Percentiles rank a stretch among this genome's conserved stretches.
phyloP scores from a whole-genome alignment of 2,113 vertebrate species.

The Tetrax tetrax region DNA sequence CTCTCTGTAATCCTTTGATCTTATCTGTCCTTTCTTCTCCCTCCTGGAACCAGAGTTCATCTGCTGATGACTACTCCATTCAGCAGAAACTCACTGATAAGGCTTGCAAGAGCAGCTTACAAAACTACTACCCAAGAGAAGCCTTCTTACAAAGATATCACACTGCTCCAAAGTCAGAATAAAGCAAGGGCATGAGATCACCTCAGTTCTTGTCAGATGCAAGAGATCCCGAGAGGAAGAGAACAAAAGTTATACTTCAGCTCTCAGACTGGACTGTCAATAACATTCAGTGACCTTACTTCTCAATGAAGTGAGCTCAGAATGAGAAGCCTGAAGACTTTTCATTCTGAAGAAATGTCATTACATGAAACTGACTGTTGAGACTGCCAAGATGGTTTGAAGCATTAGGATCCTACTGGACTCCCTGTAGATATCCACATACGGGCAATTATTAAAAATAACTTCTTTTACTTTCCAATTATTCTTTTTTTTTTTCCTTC shows the following conservation, averaged over 20 bases:
- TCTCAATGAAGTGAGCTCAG: neutral
- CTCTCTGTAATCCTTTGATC: neutral
- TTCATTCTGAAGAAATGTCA: neutral
- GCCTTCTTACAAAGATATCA: neutral
- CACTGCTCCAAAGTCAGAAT: neutral
- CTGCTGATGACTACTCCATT: neutral
- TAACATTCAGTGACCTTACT: neutral
- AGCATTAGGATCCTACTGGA: neutral
- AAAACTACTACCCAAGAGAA: neutral
- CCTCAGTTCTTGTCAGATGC: neutral
- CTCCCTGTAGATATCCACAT: neutral
- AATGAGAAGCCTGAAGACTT: neutral
- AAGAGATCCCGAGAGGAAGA: neutral
- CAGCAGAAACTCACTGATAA: neutral
- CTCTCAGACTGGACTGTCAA: neutral
- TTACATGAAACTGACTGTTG: neutral
- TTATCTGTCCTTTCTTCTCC: neutral
- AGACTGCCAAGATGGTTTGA: neutral
- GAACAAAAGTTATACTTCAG: neutral
- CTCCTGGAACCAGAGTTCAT: neutral
- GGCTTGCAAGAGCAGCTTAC: neutral
- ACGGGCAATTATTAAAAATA: neutral
- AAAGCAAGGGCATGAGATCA: neutral
- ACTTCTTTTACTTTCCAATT: neutral
- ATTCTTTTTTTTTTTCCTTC: neutral